These are phyloP conservation scores for Oreochromis grahami DNA, from an alignment of 2,797 vertebrate species.

Conservation along the genomic window DNA sequence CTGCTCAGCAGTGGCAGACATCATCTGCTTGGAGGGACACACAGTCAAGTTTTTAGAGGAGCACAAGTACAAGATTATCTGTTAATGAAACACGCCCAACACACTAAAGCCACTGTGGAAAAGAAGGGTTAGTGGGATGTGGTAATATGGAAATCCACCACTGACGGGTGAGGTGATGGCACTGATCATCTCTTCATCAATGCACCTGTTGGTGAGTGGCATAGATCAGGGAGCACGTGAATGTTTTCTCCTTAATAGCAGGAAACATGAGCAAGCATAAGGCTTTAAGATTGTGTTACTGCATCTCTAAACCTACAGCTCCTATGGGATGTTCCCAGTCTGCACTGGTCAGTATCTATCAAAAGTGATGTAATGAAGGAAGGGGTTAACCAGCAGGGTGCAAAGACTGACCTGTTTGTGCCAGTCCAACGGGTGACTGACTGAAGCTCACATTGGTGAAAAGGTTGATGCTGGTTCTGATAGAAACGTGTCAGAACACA, in stretches of 20 bases:
- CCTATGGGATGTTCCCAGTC: neutral
- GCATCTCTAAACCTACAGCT: fast-evolving
- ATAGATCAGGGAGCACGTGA: fast-evolving
- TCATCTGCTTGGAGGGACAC: neutral
- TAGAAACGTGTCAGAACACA: neutral
- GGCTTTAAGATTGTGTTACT: neutral
- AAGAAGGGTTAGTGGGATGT: fast-evolving
- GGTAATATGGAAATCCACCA: neutral
- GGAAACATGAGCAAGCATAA: fast-evolving
- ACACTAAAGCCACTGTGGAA: neutral
- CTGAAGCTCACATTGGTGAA: too few species aligned
- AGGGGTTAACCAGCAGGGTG: too few species aligned
- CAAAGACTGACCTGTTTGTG: too few species aligned
- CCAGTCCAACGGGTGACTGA: too few species aligned
- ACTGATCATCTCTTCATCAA: neutral
- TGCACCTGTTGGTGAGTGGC: neutral
- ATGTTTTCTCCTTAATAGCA: neutral
- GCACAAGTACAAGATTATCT: neutral
- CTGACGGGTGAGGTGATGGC: fast-evolving
- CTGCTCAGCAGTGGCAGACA: neutral
- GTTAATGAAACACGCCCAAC: neutral
- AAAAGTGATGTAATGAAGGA: too few species aligned
- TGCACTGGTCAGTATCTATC: too few species aligned
- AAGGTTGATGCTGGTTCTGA: too few species aligned
- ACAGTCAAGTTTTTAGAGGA: fast-evolving